Percentiles rank a stretch among this genome's conserved stretches.
phyloP scores from a whole-genome alignment of 1,140 invertebrate genomes.

The Cotesia vestalis region DNA sequence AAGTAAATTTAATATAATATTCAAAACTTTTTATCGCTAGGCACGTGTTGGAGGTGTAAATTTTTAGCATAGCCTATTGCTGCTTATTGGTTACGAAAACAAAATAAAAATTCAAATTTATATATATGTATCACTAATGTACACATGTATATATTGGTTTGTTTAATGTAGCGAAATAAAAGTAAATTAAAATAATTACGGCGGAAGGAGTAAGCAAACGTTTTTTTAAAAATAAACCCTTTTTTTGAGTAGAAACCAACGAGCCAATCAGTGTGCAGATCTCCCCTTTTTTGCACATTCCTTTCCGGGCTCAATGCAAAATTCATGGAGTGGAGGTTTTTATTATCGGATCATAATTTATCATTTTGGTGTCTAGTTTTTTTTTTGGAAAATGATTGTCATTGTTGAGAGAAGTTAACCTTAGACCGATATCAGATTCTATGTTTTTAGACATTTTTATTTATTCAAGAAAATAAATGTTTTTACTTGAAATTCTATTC shows the following conservation, averaged over 20 bases:
- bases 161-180: conserved; percentile 1
- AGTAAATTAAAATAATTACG: conserved; percentile 40
- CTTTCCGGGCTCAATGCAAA: conserved; percentile 41
- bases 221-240: conserved; percentile 47
- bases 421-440: too few relatives aligned
- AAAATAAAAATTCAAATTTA: conserved; percentile 10
- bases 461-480: too few relatives aligned
- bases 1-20: conserved; percentile 3
- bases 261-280: conserved; percentile 66
- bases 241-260: conserved; percentile 59
- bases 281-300: conserved; percentile 53
- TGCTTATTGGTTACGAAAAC: conserved; percentile 44
- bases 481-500: too few relatives aligned
- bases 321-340: conserved; percentile 39
- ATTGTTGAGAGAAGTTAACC: too few relatives aligned
- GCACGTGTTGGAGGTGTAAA: conserved; percentile 47
- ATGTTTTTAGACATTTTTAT: too few relatives aligned
- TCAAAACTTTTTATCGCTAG: conserved; percentile 55
- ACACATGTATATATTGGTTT: conserved; percentile 36
- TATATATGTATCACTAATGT: conserved; percentile 26
- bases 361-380: not conserved
- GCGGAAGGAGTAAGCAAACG: conserved; percentile 63
- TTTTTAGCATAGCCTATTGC: conserved; percentile 60
- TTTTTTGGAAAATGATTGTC: too few relatives aligned
- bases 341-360: not conserved